A percentile compares a stretch with the other conserved stretches of the same genome.
These are phyloP conservation scores for Clarias laeviceps DNA, from an alignment of 2,797 vertebrate genomes.

Conservation along the genomic window DNA sequence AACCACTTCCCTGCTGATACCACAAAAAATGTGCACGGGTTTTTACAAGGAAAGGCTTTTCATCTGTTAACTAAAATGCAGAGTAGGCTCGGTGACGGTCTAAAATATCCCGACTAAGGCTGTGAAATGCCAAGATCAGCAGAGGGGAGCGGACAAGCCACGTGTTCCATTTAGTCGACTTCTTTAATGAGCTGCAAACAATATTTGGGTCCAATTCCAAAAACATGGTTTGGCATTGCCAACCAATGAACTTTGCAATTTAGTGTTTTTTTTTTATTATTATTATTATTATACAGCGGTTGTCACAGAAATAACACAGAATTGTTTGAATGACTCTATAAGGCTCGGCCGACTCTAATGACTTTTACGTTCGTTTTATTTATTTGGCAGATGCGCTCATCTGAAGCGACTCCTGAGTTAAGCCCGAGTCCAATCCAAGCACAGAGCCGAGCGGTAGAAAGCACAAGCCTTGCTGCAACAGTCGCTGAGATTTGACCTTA, in stretches of 20 bases:
- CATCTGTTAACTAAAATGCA: conserved; percentile 32
- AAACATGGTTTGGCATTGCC: neutral
- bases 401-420: neutral
- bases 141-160: neutral
- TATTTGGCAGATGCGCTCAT: neutral
- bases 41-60: conserved; percentile 41
- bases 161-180: neutral
- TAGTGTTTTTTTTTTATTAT: neutral
- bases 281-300: neutral
- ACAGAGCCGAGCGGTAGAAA: neutral
- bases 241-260: conserved; percentile 3
- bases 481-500: conserved; percentile 1
- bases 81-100: neutral
- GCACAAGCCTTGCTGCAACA: neutral
- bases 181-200: conserved; percentile 31
- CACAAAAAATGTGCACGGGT: conserved; percentile 42
- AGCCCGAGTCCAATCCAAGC: neutral
- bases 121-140: conserved; percentile 42
- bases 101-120: conserved; percentile 8
- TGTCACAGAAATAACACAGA: neutral
- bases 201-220: conserved; percentile 1
- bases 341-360: neutral
- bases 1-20: conserved; percentile 56
- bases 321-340: neutral
- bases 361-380: neutral